phyloP scores from a whole-genome alignment of 1,140 invertebrate genomes.

The Euura lappo region DNA sequence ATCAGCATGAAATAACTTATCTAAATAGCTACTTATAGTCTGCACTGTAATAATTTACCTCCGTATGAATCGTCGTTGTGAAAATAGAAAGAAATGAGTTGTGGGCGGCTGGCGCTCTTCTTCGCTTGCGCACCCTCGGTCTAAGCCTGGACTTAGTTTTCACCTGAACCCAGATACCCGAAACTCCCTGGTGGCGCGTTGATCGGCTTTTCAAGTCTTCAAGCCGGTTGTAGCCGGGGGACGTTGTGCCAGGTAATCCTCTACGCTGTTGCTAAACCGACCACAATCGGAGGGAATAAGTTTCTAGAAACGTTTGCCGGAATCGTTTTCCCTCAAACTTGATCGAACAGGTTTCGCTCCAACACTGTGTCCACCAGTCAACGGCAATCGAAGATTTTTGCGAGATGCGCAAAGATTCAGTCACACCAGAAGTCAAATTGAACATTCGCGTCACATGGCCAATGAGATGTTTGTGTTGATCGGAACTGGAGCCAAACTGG shows the following conservation, averaged over 20 bases:
- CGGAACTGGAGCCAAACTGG: too few relatives aligned
- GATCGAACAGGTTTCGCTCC: not conserved
- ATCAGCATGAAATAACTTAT: not conserved
- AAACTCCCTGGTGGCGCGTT: not conserved
- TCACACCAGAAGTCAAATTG: too few relatives aligned
- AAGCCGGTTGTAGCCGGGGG: not conserved
- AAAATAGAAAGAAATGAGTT: too few relatives aligned
- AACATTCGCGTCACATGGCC: too few relatives aligned
- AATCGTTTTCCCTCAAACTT: not conserved
- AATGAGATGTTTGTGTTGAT: too few relatives aligned
- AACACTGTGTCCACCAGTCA: too few relatives aligned
- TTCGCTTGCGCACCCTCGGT: not conserved
- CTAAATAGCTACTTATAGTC: not conserved
- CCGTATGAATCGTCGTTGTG: not conserved
- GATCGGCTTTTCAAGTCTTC: slow-evolving; percentile 4
- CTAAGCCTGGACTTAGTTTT: not conserved
- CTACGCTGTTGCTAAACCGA: not conserved
- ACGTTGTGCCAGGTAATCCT: not conserved
- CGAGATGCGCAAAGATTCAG: too few relatives aligned
- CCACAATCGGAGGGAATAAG: not conserved
- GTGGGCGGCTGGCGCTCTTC: not conserved
- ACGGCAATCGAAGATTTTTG: too few relatives aligned
- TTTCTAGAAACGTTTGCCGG: not conserved
- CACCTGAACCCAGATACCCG: not conserved
- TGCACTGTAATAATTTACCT: not conserved